Percentiles rank a stretch among this genome's conserved stretches.
Conservation (phyloP, 2,113 vertebrate genomes). For the Propithecus coquereli region DNA sequence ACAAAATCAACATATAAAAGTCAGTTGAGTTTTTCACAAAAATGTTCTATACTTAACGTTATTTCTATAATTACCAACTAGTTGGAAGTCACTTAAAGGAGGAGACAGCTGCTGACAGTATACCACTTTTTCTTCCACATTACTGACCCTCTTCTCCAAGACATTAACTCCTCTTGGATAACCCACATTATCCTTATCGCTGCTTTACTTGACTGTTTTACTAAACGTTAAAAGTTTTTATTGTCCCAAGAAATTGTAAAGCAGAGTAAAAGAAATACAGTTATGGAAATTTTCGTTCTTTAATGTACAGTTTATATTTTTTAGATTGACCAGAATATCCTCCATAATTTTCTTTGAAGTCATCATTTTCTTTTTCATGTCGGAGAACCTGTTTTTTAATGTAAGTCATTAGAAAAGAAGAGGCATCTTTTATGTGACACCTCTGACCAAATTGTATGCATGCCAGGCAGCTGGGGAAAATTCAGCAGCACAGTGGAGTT, state of each 20-base stretch:
- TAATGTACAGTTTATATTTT: neutral
- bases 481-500: neutral
- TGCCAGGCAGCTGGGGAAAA: neutral
- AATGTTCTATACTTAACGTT: neutral
- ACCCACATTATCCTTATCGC: neutral
- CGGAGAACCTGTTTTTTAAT: neutral
- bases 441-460: neutral
- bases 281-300: slow-evolving; percentile 9
- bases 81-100: too few species aligned
- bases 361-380: neutral
- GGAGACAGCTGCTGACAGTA: neutral
- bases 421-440: neutral
- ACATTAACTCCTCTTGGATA: fast-evolving
- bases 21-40: neutral
- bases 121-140: fast-evolving
- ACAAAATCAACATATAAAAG: neutral
- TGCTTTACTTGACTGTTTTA: neutral
- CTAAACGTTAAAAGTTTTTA: slow-evolving; percentile 5
- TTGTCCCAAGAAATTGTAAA: neutral
- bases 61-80: neutral
- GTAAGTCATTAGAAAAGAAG: neutral
- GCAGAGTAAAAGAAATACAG: neutral
- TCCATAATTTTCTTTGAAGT: slow-evolving; percentile 23
- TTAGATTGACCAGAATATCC: neutral
- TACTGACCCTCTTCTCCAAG: neutral